Evolutionary conservation across 2,888 invertebrate species (phyloP).

Genomic region (Hydrotaea cyrtoneurina): DNA sequence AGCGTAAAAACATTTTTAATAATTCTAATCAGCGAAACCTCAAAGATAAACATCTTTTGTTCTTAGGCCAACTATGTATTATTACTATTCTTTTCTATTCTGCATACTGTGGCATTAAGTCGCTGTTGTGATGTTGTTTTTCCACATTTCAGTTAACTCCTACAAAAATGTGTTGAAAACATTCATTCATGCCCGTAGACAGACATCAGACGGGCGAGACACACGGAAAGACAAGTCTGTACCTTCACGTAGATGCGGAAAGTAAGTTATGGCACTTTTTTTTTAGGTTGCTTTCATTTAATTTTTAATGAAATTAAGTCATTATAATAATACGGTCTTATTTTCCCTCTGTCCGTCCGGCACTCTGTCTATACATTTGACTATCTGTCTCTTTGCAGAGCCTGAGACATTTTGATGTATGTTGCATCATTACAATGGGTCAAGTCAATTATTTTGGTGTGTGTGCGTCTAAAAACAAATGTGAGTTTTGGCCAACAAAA

Average conservation of each 20-base stretch:
- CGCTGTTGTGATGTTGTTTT: neutral
- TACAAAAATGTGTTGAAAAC: neutral
- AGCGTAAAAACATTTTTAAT: conserved; percentile 68
- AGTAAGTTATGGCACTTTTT: conserved; percentile 58
- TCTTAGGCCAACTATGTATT: conserved; percentile 5
- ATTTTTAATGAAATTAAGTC: conserved; percentile 75
- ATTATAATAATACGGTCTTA: conserved; percentile 75
- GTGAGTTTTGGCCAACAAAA: conserved; percentile 9
- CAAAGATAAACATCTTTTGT: conserved; percentile 55
- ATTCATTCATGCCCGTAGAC: conserved; percentile 34
- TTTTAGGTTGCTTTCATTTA: conserved; percentile 42
- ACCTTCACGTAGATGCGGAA: conserved; percentile 43
- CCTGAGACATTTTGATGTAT: conserved; percentile 60
- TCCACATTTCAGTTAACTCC: conserved; percentile 27
- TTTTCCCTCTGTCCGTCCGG: neutral
- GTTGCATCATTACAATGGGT: conserved; percentile 60
- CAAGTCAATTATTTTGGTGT: conserved; percentile 48
- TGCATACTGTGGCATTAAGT: neutral
- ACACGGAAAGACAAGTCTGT: conserved; percentile 25
- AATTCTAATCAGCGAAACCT: conserved; percentile 65
- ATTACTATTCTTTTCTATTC: neutral
- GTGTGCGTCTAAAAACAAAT: neutral
- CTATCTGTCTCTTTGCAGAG: conserved; percentile 15
- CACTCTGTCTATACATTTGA: neutral
- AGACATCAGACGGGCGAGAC: conserved; percentile 41